These are phyloP conservation scores for Spodoptera frugiperda DNA, from an alignment of 1,140 invertebrate genomes.

Conservation along the genomic window DNA sequence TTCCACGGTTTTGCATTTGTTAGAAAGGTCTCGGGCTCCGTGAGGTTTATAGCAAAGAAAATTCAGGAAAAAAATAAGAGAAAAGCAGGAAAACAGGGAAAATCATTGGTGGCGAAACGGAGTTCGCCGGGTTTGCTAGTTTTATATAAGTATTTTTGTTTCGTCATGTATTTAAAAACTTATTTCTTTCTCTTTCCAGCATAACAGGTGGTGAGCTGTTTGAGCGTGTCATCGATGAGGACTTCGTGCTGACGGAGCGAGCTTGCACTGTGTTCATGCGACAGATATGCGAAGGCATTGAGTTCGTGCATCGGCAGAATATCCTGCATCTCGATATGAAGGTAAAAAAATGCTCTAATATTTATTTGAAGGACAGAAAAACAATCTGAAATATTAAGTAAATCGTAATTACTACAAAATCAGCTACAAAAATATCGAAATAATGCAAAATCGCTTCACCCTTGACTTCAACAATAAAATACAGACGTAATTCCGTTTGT, in stretches of 20 bases:
- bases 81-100: too few species aligned
- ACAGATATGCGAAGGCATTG: constrained; percentile 98
- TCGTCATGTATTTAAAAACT: too few species aligned
- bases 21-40: too few species aligned
- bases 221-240: constrained; percentile 98
- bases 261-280: constrained; percentile 98
- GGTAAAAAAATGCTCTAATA: too few species aligned
- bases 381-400: neutral
- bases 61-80: too few species aligned
- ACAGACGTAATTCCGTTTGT: constrained; percentile 24
- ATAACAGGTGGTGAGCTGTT: constrained; percentile 99
- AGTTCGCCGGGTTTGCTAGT: too few species aligned
- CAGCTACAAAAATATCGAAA: neutral
- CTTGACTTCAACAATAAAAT: constrained; percentile 32
- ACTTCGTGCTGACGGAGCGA: constrained; percentile 98
- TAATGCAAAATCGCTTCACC: constrained; percentile 20
- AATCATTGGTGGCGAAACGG: too few species aligned
- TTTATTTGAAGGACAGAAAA: too few species aligned
- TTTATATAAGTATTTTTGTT: too few species aligned
- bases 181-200: constrained; percentile 86
- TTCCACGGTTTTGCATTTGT: too few species aligned
- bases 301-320: constrained; percentile 97
- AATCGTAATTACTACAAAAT: neutral
- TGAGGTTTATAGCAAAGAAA: too few species aligned
- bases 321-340: constrained; percentile 99